Percentiles rank a stretch among this genome's conserved stretches.
Conservation (phyloP, 2,888 invertebrate species). For the Limnephilus marmoratus region DNA sequence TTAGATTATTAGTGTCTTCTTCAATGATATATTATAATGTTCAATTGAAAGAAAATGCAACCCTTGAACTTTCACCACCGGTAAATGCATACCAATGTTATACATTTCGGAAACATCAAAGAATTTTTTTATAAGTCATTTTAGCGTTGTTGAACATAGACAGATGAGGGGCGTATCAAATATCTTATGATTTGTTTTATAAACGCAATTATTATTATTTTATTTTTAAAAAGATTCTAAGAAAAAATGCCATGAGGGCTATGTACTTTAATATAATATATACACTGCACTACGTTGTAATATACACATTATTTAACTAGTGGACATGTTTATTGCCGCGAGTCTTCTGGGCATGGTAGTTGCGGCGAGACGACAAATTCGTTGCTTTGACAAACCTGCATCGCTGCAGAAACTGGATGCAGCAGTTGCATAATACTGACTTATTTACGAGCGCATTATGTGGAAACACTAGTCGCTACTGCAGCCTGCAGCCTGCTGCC, state of each 20-base stretch:
- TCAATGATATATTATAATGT: too few relatives aligned
- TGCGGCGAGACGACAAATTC: conserved; percentile 47
- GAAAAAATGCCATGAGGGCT: neutral
- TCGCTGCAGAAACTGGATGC: conserved; percentile 51
- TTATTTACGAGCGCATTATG: conserved; percentile 57
- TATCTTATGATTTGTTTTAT: neutral
- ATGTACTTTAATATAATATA: neutral
- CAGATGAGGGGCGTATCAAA: neutral
- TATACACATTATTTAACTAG: conserved; percentile 31
- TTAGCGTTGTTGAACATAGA: too few relatives aligned
- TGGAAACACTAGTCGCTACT: conserved; percentile 44
- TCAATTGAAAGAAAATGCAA: too few relatives aligned
- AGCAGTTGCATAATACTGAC: conserved; percentile 46
- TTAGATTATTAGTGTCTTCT: too few relatives aligned
- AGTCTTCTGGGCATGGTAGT: conserved; percentile 6
- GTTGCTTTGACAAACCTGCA: conserved; percentile 36
- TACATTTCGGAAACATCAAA: too few relatives aligned
- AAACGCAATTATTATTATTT: neutral
- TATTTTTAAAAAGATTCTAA: neutral
- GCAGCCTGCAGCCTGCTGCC: neutral
- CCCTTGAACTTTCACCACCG: too few relatives aligned
- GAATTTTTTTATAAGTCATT: too few relatives aligned
- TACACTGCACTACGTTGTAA: neutral
- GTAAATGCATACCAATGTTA: too few relatives aligned
- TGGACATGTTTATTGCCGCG: conserved; percentile 4